Evolutionary conservation across 2,888 invertebrate genomes (phyloP), one percentile per base, ranked within the genome.

Genomic region (Cataglyphis cursor): DNA sequence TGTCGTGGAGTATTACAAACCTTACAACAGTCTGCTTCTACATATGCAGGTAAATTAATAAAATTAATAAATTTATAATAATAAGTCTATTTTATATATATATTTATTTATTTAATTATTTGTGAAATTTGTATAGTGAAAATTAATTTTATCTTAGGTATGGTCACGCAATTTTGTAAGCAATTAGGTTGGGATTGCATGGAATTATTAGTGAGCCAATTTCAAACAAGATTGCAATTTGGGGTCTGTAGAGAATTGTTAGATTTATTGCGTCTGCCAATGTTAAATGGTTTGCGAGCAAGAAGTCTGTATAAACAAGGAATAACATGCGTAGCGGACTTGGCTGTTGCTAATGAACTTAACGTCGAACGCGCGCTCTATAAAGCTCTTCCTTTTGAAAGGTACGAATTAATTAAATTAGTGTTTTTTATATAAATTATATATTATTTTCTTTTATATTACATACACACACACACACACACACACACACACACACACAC

Each of bases 111-210:
- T 8, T 48, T 48, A 48, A n/a, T n/a, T 48, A 48, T 51, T 41
- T 18, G 10, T 15, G 41, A 62, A 61, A 24, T 62, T 74, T 76
- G 15, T 41, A 59, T 44, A 65, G 18, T 9, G 24, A 54, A n/a
- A 12, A n/a, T 73, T 21, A 28, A 64, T 72, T 28, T 66, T 54
- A 54, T 76, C 8, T 70, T 48, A 98, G 99, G 99, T 81, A 99
- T 99, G 98, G 98, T 99, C 0, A 98, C 99, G 3, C 97, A 98
- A n/a, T 99, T 99, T 95, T 99, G 99, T 95, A 97, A 96, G 86
- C 97, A 98, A 76, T 95, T 99, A 15, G 98, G 99, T 35, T 99
- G 99, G 99, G 96, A 96, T 88, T 98, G 97, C 93, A 96, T 99
- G 92, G 98, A 99, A 94, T 95, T 98, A 87, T 96, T 99, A 59